Base-by-base conservation (phyloP, 2,888 invertebrate genomes). In the Linnaemya vulpina region DNA sequence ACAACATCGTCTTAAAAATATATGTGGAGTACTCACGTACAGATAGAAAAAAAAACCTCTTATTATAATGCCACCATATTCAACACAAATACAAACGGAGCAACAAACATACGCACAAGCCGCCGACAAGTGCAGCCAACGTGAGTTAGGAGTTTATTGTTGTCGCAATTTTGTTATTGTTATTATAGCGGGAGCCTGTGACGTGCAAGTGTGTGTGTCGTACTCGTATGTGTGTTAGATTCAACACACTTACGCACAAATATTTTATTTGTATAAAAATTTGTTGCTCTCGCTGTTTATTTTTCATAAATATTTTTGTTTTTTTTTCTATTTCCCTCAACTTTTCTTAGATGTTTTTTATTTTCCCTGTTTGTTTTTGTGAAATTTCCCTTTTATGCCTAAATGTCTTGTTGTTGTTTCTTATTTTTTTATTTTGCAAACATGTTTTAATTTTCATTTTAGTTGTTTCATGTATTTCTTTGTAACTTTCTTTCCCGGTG, bases 261-360 rank as follows among this genome's bases (percentile, higher is more conserved):
- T 10, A 65, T 58, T 65, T 86, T 17, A 40, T 51, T 62, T 51
- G 35, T 60, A 70, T 85, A 86, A 86, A 86, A 88, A 87, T 87
- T 86, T 87, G 82, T 86, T 87, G 87, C 86, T 84, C 83, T 76
- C 73, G 65, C 76, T 86, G 73, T 8, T 83, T 73, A 84, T 87
- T 85, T 62, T 75, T 75, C 35, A 60, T 60, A n/a, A 60, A 25
- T 15, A 55, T 65, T 77, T 38, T 77, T 83, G 70, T 60, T 68
- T 73, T 83, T 86, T 79, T 85, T 84, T 76, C 71, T 79, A 86
- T 82, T 51, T 40, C 46, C 43, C 76, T 51, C 65, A 76, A 86
- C 62, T 62, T 62, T 58, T 46, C 17, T 25, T 40, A 0, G 40
- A 11, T 17, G 10, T n/a, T 60, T 10, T 38, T 38, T 35, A n/a